A percentile compares a stretch with the other conserved stretches of the same genome.
Conservation (phyloP, 2,888 invertebrate genomes). For the Dynastes tityus region DNA sequence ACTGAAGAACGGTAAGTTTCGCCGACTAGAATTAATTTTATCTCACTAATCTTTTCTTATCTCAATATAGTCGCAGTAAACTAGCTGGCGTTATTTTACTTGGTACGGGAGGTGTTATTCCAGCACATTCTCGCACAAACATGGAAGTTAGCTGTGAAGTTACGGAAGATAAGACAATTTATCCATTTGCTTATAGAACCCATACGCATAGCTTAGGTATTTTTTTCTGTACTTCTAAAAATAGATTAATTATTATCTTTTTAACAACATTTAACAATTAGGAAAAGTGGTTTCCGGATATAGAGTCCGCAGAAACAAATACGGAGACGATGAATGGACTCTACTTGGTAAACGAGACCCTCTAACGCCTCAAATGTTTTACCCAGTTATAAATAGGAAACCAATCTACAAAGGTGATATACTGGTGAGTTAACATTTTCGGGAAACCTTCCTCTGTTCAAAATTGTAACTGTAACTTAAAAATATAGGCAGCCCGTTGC, state of each 20-base stretch:
- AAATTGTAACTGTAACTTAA: constrained; percentile 6
- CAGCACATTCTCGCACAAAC: constrained; percentile 79
- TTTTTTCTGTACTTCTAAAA: constrained; percentile 43
- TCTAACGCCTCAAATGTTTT: constrained; percentile 95
- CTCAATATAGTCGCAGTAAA: constrained; percentile 79
- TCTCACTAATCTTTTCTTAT: not conserved
- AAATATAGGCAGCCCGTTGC: constrained; percentile 85
- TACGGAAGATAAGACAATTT: constrained; percentile 84
- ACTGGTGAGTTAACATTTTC: constrained; percentile 70
- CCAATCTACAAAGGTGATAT: constrained; percentile 81
- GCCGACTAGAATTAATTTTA: not conserved
- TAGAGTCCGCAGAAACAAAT: constrained; percentile 75
- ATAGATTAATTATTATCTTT: not conserved
- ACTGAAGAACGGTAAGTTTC: constrained; percentile 80
- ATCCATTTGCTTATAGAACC: constrained; percentile 96
- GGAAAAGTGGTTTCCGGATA: constrained; percentile 90
- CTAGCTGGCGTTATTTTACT: constrained; percentile 93
- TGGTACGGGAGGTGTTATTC: constrained; percentile 89
- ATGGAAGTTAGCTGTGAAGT: constrained; percentile 95
- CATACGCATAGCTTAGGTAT: constrained; percentile 93
- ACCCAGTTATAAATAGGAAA: constrained; percentile 79
- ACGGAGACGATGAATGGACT: constrained; percentile 81
- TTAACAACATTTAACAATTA: constrained; percentile 60
- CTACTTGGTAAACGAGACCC: constrained; percentile 91
- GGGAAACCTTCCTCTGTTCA: not conserved